phyloP scores from a whole-genome alignment of 2,113 vertebrate species.

The Stictonetta naevosa region DNA sequence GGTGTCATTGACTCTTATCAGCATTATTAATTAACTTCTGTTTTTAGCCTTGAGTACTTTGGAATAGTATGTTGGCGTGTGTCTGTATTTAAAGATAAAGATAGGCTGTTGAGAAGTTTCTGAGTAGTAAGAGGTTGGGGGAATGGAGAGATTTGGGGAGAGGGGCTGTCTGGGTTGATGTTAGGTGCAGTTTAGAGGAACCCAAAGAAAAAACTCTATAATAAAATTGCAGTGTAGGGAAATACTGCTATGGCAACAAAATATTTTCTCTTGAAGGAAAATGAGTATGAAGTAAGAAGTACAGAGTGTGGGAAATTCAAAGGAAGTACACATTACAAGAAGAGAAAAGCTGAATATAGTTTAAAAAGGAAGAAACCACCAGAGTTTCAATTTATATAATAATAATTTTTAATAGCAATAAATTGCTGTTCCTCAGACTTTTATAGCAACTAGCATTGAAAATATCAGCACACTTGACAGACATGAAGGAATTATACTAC shows the following conservation, averaged over 20 bases:
- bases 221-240: constrained; percentile 23
- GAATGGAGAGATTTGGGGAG: not conserved
- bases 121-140: constrained; percentile 40
- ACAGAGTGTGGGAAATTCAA: not conserved
- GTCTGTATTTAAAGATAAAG: constrained; percentile 74
- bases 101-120: constrained; percentile 44
- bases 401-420: not conserved
- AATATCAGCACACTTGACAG: not conserved
- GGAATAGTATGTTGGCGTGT: constrained; percentile 35
- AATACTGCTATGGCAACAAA: constrained; percentile 54
- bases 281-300: not conserved
- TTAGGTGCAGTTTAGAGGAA: constrained; percentile 2
- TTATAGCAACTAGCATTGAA: not conserved
- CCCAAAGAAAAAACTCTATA: not conserved
- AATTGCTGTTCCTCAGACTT: not conserved
- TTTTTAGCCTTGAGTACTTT: constrained; percentile 69
- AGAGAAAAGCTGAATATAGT: not conserved
- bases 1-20: constrained; percentile 70
- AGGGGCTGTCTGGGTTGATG: not conserved
- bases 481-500: not conserved
- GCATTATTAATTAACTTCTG: constrained; percentile 76
- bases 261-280: constrained; percentile 27
- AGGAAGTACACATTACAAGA: not conserved
- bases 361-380: not conserved
- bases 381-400: not conserved